A percentile compares a stretch with the other conserved stretches of the same genome.
These are phyloP conservation scores for Larimichthys polyactis DNA, from an alignment of 2,113 vertebrate genomes.

Conservation along the genomic window DNA sequence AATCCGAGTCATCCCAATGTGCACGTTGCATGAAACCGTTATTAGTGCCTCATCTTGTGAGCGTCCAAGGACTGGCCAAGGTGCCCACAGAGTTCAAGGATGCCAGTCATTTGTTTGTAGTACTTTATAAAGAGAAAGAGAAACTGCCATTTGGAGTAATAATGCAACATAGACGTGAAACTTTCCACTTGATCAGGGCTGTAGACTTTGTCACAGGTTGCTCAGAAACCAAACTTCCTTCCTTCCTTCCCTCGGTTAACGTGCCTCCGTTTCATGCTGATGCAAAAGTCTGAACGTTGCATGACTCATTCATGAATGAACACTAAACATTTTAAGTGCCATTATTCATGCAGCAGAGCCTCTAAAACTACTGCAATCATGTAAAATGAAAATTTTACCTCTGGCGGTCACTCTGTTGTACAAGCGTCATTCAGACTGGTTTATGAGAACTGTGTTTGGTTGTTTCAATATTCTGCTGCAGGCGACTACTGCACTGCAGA, in stretches of 20 bases:
- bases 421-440: conserved; percentile 18
- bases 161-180: neutral
- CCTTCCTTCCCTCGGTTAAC: neutral
- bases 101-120: neutral
- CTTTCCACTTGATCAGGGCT: neutral
- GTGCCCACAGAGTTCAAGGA: conserved; percentile 37
- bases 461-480: conserved; percentile 10
- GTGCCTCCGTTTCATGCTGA: conserved; percentile 11
- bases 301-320: conserved; percentile 41
- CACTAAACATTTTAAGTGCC: conserved; percentile 28
- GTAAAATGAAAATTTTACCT: conserved; percentile 44
- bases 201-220: neutral
- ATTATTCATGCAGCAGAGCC: conserved; percentile 30
- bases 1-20: conserved; percentile 37
- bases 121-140: neutral
- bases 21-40: conserved; percentile 29
- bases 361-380: conserved; percentile 43
- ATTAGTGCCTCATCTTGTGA: conserved; percentile 28
- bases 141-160: neutral
- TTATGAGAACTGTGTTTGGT: conserved; percentile 9
- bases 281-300: conserved; percentile 31
- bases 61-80: conserved; percentile 35
- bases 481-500: neutral
- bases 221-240: neutral
- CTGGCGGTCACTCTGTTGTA: conserved; percentile 36